Evolutionary conservation across 2,888 invertebrate genomes (phyloP).

Genomic region (Drosophila rellima): DNA sequence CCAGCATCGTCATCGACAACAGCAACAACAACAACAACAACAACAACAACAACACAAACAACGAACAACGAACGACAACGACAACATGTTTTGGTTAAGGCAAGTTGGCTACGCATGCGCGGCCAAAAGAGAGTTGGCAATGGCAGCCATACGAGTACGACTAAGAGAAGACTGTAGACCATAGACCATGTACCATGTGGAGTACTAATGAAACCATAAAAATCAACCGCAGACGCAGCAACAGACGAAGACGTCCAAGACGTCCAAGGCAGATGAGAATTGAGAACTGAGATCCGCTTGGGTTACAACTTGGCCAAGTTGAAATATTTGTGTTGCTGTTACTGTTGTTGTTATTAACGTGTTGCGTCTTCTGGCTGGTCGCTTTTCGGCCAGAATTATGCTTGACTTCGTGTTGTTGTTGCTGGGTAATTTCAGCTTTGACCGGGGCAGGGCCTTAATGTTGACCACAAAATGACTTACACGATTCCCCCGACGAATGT

Average conservation of each 20-base stretch:
- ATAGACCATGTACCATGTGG: slow-evolving; percentile 42
- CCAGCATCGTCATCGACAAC: slow-evolving; percentile 50
- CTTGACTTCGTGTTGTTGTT: slow-evolving; percentile 11
- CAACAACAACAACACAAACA: slow-evolving; percentile 7
- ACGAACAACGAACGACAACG: slow-evolving; percentile 17
- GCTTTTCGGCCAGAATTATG: slow-evolving; percentile 53
- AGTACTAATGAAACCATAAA: slow-evolving; percentile 81
- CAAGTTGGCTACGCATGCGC: slow-evolving; percentile 72
- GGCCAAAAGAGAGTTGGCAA: slow-evolving; percentile 23
- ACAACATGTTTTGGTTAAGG: slow-evolving; percentile 18
- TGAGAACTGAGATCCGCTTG: slow-evolving; percentile 50
- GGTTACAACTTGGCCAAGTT: slow-evolving; percentile 52
- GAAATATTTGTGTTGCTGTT: slow-evolving; percentile 28
- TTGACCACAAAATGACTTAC: slow-evolving; percentile 72
- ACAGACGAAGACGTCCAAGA: slow-evolving; percentile 35
- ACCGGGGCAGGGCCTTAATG: slow-evolving; percentile 60
- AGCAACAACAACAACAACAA: slow-evolving; percentile 10
- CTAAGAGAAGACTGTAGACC: slow-evolving; percentile 4
- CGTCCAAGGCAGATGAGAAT: slow-evolving; percentile 29
- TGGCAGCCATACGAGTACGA: slow-evolving; percentile 14
- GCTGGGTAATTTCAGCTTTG: slow-evolving; percentile 65
- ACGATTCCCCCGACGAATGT: slow-evolving; percentile 43
- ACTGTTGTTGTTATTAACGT: slow-evolving; percentile 63
- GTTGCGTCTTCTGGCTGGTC: slow-evolving; percentile 39
- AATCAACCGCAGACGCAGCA: slow-evolving; percentile 75